A percentile compares a stretch with the other conserved stretches of the same genome.
Evolutionary conservation across 2,888 invertebrate species (phyloP).

Genomic region (Cabera pusaria): DNA sequence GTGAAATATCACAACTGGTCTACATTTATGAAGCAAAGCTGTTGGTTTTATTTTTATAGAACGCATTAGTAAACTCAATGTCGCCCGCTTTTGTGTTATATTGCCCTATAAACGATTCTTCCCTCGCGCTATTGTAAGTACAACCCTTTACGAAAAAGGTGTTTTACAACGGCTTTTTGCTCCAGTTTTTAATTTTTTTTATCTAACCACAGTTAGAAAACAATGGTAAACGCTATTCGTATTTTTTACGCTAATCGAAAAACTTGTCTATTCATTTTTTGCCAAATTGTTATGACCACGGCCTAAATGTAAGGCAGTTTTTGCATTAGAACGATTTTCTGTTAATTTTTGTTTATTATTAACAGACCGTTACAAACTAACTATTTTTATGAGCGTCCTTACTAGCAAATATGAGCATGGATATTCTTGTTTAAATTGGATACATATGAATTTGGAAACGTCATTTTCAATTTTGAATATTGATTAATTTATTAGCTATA

Average conservation of each 20-base stretch:
- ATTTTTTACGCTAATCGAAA: slow-evolving; percentile 25
- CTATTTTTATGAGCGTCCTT: too few species aligned
- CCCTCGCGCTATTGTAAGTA: slow-evolving; percentile 54
- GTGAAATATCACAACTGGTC: slow-evolving; percentile 65
- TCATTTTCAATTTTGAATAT: too few species aligned
- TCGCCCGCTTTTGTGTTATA: slow-evolving; percentile 67
- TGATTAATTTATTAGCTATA: too few species aligned
- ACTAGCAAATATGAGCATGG: too few species aligned
- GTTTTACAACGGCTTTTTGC: slow-evolving; percentile 66
- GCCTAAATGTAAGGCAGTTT: slow-evolving; percentile 9
- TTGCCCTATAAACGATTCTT: slow-evolving; percentile 66
- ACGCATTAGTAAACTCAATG: slow-evolving; percentile 63
- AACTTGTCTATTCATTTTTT: slow-evolving; percentile 15
- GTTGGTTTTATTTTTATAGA: slow-evolving; percentile 63
- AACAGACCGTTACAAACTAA: slow-evolving; percentile 3
- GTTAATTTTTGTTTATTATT: too few species aligned
- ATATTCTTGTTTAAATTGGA: too few species aligned
- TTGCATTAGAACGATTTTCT: too few species aligned
- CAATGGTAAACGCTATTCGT: slow-evolving; percentile 56
- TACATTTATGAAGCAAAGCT: slow-evolving; percentile 50
- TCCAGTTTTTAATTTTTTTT: slow-evolving; percentile 59
- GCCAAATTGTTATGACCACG: slow-evolving; percentile 5
- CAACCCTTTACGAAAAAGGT: slow-evolving; percentile 66
- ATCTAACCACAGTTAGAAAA: slow-evolving; percentile 68
- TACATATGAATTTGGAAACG: too few species aligned